Evolutionary conservation across 2,113 vertebrate species (phyloP).

Genomic region (Choloepus hoffmanni): DNA sequence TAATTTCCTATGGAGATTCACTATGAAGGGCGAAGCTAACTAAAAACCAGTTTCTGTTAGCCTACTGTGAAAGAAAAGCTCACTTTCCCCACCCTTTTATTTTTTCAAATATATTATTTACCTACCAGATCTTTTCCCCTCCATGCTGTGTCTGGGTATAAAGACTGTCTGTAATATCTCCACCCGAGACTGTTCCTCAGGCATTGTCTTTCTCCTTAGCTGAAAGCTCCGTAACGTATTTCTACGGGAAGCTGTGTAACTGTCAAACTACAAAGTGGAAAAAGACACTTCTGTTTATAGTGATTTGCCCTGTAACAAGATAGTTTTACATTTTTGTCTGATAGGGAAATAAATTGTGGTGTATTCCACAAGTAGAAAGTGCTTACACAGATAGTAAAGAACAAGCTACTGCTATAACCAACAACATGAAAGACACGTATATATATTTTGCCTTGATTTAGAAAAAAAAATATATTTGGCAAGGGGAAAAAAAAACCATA

Average conservation of each 20-base stretch:
- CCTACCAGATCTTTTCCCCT: not conserved
- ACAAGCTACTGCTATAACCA: not conserved
- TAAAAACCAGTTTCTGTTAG: not conserved
- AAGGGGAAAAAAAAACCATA: not conserved
- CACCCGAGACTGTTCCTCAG: rapidly evolving
- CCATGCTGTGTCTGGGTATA: rapidly evolving
- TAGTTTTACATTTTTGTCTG: too few relatives aligned
- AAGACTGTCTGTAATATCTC: not conserved
- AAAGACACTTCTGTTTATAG: too few relatives aligned
- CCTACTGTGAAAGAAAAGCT: not conserved
- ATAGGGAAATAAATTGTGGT: too few relatives aligned
- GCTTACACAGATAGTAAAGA: too few relatives aligned
- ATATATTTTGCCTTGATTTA: too few relatives aligned
- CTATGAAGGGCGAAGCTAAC: not conserved
- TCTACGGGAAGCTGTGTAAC: too few relatives aligned
- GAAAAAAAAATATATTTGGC: too few relatives aligned
- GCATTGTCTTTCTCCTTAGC: not conserved
- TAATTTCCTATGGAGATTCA: not conserved
- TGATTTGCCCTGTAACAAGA: too few relatives aligned
- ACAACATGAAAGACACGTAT: not conserved
- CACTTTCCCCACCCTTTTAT: not conserved
- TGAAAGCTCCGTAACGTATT: too few relatives aligned
- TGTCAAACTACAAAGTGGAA: not conserved
- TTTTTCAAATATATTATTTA: not conserved
- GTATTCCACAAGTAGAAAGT: too few relatives aligned